These are phyloP conservation scores for Lindbergichthys nudifrons DNA, from an alignment of 2,797 vertebrate species.

Conservation along the genomic window DNA sequence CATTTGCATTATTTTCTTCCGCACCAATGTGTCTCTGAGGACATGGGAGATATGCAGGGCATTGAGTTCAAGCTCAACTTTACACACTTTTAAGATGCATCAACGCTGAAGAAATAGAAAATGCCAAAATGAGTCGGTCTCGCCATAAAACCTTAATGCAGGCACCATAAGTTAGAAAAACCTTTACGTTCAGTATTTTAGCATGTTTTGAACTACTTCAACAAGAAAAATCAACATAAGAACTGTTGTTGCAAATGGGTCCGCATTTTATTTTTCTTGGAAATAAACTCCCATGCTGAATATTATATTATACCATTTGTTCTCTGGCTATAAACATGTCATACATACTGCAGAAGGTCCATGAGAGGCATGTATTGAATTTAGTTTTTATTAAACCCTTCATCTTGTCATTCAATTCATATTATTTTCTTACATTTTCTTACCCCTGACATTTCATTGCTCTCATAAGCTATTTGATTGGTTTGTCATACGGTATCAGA, in stretches of 20 bases:
- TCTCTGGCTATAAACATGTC: conserved; percentile 24
- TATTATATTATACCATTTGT: conserved; percentile 23
- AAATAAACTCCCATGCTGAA: conserved; percentile 5
- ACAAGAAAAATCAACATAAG: neutral
- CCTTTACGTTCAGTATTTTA: neutral
- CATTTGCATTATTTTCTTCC: conserved; percentile 59
- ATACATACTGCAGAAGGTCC: conserved; percentile 30
- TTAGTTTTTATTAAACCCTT: conserved; percentile 37
- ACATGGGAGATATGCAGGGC: conserved; percentile 12
- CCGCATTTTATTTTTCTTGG: neutral
- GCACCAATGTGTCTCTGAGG: conserved; percentile 13
- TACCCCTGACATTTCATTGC: conserved; percentile 34
- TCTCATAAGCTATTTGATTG: conserved; percentile 53
- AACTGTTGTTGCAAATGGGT: too few species aligned
- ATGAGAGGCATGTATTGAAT: conserved; percentile 20
- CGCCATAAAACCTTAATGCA: neutral
- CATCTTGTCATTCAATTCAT: conserved; percentile 20
- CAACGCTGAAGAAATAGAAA: neutral
- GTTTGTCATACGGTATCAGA: conserved; percentile 47
- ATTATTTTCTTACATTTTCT: conserved; percentile 31
- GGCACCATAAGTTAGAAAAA: neutral
- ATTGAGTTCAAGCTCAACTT: neutral
- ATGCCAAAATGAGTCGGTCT: neutral
- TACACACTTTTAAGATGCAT: neutral
- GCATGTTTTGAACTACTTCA: neutral